Evolutionary conservation across 2,113 vertebrate genomes (phyloP).

Genomic region (Aspiorhynchus laticeps): DNA sequence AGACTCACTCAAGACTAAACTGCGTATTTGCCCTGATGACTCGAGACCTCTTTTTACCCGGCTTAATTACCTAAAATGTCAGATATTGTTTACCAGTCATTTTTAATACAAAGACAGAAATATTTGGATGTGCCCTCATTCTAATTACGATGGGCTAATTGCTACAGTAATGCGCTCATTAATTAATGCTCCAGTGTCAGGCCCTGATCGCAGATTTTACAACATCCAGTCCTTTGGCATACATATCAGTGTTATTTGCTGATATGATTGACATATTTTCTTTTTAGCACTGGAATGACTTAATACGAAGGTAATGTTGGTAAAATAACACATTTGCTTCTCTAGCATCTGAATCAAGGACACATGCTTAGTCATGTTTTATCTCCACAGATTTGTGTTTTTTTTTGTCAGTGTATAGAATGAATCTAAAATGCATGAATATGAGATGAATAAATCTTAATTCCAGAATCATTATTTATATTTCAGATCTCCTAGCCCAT

Average conservation of each 20-base stretch:
- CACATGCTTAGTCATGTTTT: neutral
- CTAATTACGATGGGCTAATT: constrained; percentile 51
- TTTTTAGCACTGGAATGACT: constrained; percentile 1
- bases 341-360: neutral
- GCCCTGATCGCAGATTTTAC: constrained; percentile 23
- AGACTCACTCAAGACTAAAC: neutral
- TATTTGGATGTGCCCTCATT: constrained; percentile 17
- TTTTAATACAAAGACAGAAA: constrained; percentile 24
- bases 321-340: neutral
- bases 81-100: constrained; percentile 51
- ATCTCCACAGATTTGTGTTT: neutral
- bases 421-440: neutral
- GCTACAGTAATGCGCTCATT: constrained; percentile 38
- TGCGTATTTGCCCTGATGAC: constrained; percentile 6
- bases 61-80: constrained; percentile 41
- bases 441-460: neutral
- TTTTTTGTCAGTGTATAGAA: neutral
- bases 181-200: constrained; percentile 29
- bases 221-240: constrained; percentile 5
- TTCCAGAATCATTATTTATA: neutral
- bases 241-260: constrained; percentile 1
- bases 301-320: neutral
- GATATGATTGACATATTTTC: constrained; percentile 2
- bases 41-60: constrained; percentile 47
- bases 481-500: neutral